Evolutionary conservation across 1,140 invertebrate species (phyloP), one percentile per base, ranked within the genome.

Genomic region (Zaprionus davidi): DNA sequence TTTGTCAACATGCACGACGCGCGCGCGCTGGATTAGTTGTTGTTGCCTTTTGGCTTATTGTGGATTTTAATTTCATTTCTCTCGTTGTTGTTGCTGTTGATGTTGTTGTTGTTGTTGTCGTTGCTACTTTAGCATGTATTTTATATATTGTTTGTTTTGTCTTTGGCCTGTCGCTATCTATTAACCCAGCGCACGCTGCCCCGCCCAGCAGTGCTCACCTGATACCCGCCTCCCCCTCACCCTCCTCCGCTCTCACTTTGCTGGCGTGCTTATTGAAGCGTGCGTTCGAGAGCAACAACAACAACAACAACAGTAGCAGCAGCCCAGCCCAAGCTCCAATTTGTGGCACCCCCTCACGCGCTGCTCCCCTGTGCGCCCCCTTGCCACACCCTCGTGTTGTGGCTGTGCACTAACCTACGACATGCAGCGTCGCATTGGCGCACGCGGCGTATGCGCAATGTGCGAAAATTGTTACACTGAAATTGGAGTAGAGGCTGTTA

Each of bases 321-420:
- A 49, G 28, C 28, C 17, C 41, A 69, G 31, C 31, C 66, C 44
- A 26, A 66, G 51, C n/a, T 51, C 64, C 22, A 56, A n/a, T 58
- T 46, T 3, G 34, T n/a, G 41, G 9, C 11, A 13, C 13, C 22
- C 36, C 22, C 26, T 31, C 12, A 7, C 34, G 5, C 64, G 26
- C 9, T 36, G 6, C 17, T 5, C n/a, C n/a, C n/a, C n/a, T n/a
- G n/a, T 5, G 12, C 5, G 13, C 15, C n/a, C 55, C n/a, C 31
- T 13, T 17, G 5, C 3, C 41, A 34, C 20, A 3, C 11, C 17
- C 20, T 12, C 22, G 20, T 57, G 34, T 22, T 31, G 46, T 53
- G 53, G 58, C 63, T 64, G 22, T 38, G 41, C 55, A 81, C 85
- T 81, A 73, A 76, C 81, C 84, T 81, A 76, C 68, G 81, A 62